A percentile compares a stretch with the other conserved stretches of the same genome.
Conservation (phyloP, 2,888 invertebrate genomes). For the Sinodicranocentrus sp. region DNA sequence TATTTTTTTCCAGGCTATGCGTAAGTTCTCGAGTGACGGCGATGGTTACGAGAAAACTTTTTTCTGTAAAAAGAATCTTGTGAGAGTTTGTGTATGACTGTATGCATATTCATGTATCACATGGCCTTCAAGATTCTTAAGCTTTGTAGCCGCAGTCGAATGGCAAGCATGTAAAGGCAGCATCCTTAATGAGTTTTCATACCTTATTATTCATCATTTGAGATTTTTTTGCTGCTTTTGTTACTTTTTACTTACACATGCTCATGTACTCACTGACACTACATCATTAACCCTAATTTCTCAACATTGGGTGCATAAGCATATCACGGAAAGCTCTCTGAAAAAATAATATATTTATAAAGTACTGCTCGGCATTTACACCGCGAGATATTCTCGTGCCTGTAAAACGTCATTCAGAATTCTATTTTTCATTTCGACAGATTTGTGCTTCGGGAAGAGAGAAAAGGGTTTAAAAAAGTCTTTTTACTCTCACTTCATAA, state of each 20-base stretch:
- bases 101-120: not conserved
- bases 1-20: slow-evolving; percentile 3
- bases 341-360: not conserved
- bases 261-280: slow-evolving; percentile 56
- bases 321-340: not conserved
- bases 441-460: slow-evolving; percentile 34
- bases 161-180: not conserved
- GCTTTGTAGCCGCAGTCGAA: too few species aligned
- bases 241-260: slow-evolving; percentile 34
- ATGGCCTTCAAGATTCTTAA: slow-evolving; percentile 42
- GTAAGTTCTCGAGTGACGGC: not conserved
- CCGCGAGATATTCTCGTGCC: not conserved
- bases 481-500: not conserved
- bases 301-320: slow-evolving; percentile 47
- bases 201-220: slow-evolving; percentile 52
- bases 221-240: slow-evolving; percentile 34
- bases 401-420: slow-evolving; percentile 25
- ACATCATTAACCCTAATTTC: slow-evolving; percentile 64
- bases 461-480: slow-evolving; percentile 23
- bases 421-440: slow-evolving; percentile 46
- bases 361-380: slow-evolving; percentile 8
- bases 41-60: not conserved
- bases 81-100: not conserved
- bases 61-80: slow-evolving; percentile 11
- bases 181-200: slow-evolving; percentile 56